Percentiles rank a stretch among this genome's conserved stretches.
phyloP scores from a whole-genome alignment of 2,113 vertebrate species.

The Oenanthe melanoleuca region DNA sequence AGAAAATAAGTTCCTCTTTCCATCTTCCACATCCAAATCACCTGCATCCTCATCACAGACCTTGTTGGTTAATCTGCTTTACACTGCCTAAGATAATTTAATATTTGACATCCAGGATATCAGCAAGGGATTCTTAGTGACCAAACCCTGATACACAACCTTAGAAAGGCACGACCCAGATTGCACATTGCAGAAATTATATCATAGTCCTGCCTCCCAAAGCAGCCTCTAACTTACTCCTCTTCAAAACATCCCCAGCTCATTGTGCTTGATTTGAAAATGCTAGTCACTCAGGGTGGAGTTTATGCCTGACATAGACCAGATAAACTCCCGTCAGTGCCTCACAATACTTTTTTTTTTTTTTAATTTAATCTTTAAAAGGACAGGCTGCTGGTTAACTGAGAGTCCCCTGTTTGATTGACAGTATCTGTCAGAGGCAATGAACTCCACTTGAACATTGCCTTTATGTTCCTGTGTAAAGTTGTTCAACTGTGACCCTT shows the following conservation, averaged over 20 bases:
- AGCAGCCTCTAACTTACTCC: not conserved
- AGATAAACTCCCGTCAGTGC: conserved; percentile 70
- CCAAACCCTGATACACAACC: not conserved
- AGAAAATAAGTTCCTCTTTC: not conserved
- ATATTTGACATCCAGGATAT: not conserved
- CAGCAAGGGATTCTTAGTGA: not conserved
- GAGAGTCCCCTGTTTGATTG: conserved; percentile 80
- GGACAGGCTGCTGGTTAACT: conserved; percentile 74
- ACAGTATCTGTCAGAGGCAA: conserved; percentile 89
- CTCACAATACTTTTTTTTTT: conserved; percentile 65
- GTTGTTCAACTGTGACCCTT: conserved; percentile 91
- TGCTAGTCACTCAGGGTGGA: not conserved
- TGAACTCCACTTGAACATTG: conserved; percentile 86
- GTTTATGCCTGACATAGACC: conserved; percentile 59
- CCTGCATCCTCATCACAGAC: not conserved
- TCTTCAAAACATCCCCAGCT: not conserved
- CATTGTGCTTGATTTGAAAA: conserved; percentile 42
- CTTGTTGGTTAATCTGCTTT: not conserved
- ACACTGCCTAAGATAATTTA: not conserved
- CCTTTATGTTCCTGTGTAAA: conserved; percentile 89
- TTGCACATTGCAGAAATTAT: not conserved
- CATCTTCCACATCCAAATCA: not conserved
- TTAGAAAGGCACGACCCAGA: not conserved
- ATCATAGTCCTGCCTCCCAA: not conserved
- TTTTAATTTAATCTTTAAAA: conserved; percentile 73